A percentile compares a stretch with the other conserved stretches of the same genome.
phyloP scores from a whole-genome alignment of 1,140 invertebrate genomes.

The Lepidurus arcticus region DNA sequence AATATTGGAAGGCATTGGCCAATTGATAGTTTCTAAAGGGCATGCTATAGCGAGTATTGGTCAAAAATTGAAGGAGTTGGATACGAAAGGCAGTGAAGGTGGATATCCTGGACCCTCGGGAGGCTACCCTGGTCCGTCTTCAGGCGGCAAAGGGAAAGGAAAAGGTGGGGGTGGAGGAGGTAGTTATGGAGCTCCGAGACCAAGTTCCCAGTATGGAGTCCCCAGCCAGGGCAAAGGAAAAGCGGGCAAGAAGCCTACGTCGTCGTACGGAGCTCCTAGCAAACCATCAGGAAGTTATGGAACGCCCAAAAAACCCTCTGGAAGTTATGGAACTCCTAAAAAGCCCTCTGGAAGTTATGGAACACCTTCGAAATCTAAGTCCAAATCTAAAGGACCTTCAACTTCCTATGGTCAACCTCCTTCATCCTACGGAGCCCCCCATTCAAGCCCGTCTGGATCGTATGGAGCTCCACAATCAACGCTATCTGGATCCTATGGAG shows the following conservation, averaged over 20 bases:
- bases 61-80: neutral
- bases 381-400: neutral
- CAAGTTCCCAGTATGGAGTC: neutral
- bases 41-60: neutral
- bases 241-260: neutral
- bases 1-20: neutral
- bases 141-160: neutral
- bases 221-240: neutral
- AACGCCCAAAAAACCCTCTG: neutral
- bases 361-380: neutral
- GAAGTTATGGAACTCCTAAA: neutral
- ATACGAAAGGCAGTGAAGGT: neutral
- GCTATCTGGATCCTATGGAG: neutral
- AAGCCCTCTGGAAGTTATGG: neutral
- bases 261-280: neutral
- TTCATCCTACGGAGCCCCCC: neutral
- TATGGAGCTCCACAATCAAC: neutral
- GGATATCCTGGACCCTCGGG: neutral
- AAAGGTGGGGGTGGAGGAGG: neutral
- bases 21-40: neutral
- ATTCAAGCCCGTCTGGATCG: neutral
- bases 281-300: slow-evolving; percentile 1
- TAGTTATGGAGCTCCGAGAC: slow-evolving; percentile 1
- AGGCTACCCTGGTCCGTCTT: neutral
- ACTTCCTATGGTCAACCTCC: neutral